Percentiles rank a stretch among this genome's conserved stretches.
Conservation (phyloP, 2,113 vertebrate species). For the Noturus placidus region DNA sequence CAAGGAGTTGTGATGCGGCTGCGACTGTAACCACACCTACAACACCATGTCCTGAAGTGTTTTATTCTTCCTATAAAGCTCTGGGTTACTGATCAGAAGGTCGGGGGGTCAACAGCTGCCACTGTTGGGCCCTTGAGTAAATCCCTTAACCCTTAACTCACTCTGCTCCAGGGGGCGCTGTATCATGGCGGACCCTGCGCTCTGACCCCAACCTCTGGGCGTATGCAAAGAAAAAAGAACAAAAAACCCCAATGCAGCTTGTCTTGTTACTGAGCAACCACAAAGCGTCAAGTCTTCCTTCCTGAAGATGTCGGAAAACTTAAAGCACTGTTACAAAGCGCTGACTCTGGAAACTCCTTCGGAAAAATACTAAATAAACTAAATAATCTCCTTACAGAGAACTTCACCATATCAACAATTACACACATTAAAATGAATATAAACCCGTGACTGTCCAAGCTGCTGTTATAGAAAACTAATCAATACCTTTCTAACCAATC, state of each 20-base stretch:
- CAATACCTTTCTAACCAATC: not conserved
- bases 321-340: not conserved
- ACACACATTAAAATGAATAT: not conserved
- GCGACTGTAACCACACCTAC: not conserved
- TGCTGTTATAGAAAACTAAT: not conserved
- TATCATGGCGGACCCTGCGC: no score
- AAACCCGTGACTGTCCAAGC: not conserved
- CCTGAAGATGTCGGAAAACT: not conserved
- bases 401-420: not conserved
- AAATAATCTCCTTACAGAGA: not conserved
- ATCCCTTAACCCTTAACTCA: no score
- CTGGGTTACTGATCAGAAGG: no score
- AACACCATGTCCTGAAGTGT: not conserved
- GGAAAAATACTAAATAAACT: not conserved
- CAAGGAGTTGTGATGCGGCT: not conserved
- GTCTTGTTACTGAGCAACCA: not conserved
- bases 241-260: not conserved
- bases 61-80: not conserved
- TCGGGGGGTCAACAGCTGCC: no score
- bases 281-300: not conserved
- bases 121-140: no score
- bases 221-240: no score
- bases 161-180: no score
- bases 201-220: no score
- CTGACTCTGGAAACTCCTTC: not conserved